Evolutionary conservation across 2,113 vertebrate species (phyloP).

Genomic region (Gobiocypris rarus): DNA sequence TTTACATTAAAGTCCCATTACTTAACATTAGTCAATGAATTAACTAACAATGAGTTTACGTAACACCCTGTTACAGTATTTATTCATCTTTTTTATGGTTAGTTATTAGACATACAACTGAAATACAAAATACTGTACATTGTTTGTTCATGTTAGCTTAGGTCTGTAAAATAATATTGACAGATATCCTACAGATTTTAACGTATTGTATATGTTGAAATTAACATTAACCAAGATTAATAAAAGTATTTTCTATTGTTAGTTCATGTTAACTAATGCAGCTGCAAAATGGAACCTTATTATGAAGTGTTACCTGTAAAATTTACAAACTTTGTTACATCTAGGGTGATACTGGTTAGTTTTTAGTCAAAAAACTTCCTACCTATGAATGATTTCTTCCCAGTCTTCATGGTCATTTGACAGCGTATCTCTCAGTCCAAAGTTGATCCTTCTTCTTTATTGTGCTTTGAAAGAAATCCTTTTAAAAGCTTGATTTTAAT

Average conservation of each 20-base stretch:
- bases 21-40: background rate
- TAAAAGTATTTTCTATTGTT: background rate
- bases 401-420: conserved; percentile 71
- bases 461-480: conserved; percentile 18
- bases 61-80: background rate
- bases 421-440: conserved; percentile 26
- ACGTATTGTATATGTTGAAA: background rate
- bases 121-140: background rate
- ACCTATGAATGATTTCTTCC: conserved; percentile 78
- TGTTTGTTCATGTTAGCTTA: background rate
- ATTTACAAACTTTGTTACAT: background rate
- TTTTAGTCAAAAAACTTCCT: conserved; percentile 51
- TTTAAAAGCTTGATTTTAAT: background rate
- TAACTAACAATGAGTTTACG: background rate
- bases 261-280: background rate
- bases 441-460: background rate
- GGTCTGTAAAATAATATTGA: background rate
- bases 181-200: background rate
- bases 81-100: background rate
- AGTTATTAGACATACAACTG: background rate
- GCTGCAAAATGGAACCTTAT: too few species aligned
- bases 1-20: background rate
- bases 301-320: background rate
- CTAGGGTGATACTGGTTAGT: background rate
- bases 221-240: background rate